Evolutionary conservation across 2,113 vertebrate species (phyloP).

Genomic region (Callocephalon fimbriatum): DNA sequence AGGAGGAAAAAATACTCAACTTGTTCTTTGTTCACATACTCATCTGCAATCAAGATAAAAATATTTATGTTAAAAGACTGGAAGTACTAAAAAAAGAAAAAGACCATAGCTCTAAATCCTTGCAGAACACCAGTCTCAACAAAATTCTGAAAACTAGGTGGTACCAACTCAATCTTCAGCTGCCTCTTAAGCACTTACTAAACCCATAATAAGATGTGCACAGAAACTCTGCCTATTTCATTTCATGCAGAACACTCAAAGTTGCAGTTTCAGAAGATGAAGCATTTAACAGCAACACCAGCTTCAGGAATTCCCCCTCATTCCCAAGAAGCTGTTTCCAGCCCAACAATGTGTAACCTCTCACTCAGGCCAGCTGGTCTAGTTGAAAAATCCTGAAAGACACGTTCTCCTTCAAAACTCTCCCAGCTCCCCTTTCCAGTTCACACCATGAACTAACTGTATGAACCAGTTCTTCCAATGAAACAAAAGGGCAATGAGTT

Average conservation of each 20-base stretch:
- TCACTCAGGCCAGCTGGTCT: not conserved
- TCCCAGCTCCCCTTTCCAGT: not conserved
- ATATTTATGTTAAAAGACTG: not conserved
- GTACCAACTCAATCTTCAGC: not conserved
- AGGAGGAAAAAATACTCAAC: not conserved
- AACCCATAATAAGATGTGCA: fast-evolving
- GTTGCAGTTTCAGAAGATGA: not conserved
- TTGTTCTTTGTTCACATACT: not conserved
- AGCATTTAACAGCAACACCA: not conserved
- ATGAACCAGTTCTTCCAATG: not conserved
- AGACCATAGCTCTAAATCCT: not conserved
- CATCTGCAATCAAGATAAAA: not conserved
- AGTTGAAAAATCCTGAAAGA: not conserved
- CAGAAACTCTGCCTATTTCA: not conserved
- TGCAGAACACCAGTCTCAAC: not conserved
- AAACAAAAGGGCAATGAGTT: not conserved
- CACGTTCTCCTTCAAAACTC: not conserved
- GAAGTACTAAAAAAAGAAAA: not conserved
- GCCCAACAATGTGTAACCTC: not conserved
- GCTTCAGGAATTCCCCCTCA: not conserved
- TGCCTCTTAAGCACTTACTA: not conserved
- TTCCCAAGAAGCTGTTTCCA: not conserved
- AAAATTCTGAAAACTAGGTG: not conserved
- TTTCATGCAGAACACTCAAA: not conserved
- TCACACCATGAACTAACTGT: not conserved